Evolutionary conservation across 2,797 vertebrate species (phyloP).

Genomic region (Sebastes kiyomatsui): DNA sequence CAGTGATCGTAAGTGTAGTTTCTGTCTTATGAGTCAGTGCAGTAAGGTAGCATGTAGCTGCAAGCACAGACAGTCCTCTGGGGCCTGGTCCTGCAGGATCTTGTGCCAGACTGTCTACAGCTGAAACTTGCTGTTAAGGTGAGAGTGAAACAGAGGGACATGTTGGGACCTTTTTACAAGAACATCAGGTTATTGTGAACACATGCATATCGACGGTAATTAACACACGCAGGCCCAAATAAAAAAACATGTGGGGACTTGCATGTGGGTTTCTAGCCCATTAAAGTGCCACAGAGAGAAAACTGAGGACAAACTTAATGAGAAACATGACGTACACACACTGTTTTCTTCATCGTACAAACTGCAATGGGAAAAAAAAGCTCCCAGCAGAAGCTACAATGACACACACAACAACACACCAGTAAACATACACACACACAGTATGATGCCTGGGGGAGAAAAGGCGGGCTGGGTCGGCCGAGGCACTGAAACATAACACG

Average conservation of each 20-base stretch:
- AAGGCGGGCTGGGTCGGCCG: slow-evolving; percentile 8
- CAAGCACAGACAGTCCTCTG: slow-evolving; percentile 58
- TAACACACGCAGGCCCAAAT: not conserved
- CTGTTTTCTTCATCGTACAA: not conserved
- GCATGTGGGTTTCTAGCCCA: not conserved
- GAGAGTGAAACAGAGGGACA: not conserved
- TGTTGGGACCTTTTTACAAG: not conserved
- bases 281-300: not conserved
- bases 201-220: not conserved
- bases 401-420: not conserved
- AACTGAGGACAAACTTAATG: not conserved
- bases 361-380: not conserved
- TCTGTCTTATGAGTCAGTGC: slow-evolving; percentile 51
- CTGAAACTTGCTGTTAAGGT: slow-evolving; percentile 25
- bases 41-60: slow-evolving; percentile 61
- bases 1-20: slow-evolving; percentile 6
- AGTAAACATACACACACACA: not conserved
- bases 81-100: slow-evolving; percentile 49
- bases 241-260: not conserved
- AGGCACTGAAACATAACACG: slow-evolving; percentile 27
- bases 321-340: not conserved
- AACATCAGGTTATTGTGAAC: not conserved
- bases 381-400: not conserved
- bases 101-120: slow-evolving; percentile 36
- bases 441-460: slow-evolving; percentile 5